phyloP scores from a whole-genome alignment of 2,113 vertebrate genomes.

The Amia ocellicauda region DNA sequence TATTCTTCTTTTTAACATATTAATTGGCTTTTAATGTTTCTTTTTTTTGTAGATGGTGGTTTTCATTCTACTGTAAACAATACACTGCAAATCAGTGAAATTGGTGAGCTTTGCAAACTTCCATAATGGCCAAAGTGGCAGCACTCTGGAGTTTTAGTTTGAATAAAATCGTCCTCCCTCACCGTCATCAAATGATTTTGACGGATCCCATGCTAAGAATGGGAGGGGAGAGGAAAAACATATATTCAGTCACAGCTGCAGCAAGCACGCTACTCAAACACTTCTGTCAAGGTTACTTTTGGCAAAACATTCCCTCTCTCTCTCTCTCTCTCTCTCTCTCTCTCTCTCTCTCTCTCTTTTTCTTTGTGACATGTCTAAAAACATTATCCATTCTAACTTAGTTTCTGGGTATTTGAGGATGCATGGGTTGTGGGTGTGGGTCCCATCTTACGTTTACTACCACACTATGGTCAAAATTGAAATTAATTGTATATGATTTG shows the following conservation, averaged over 20 bases:
- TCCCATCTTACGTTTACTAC: no score
- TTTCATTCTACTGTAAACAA: constrained; percentile 53
- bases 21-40: constrained; percentile 76
- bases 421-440: no score
- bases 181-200: no score
- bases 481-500: no score
- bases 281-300: not conserved
- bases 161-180: no score
- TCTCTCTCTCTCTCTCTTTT: no score
- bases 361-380: constrained; percentile 1
- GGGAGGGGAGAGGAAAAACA: not conserved
- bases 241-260: not conserved
- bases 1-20: constrained; percentile 51
- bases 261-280: not conserved
- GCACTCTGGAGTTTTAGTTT: no score
- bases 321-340: no score
- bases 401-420: no score
- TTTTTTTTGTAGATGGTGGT: no score
- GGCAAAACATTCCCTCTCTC: not conserved
- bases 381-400: no score
- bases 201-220: not conserved
- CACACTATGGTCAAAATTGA: no score
- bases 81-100: constrained; percentile 62
- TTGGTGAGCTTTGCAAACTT: constrained; percentile 44
- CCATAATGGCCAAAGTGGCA: constrained; percentile 35